Conservation (phyloP, 2,888 invertebrate species). For the Acrobasis repandana region DNA sequence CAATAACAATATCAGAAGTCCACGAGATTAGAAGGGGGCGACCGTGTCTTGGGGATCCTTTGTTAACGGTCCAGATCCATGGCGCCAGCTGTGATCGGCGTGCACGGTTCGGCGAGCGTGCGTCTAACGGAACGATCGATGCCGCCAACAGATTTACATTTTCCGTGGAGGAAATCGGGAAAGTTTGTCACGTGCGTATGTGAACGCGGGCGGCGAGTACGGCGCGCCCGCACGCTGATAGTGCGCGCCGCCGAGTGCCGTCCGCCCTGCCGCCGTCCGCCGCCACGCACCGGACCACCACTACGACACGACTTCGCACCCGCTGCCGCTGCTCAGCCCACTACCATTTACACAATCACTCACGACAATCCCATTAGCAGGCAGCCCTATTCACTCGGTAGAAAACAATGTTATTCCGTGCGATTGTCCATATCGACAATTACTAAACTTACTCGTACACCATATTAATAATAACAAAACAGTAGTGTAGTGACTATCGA, state of each 20-base stretch:
- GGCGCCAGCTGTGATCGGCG: conserved; percentile 78
- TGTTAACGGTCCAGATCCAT: conserved; percentile 71
- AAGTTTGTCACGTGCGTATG: conserved; percentile 77
- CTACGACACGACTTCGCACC: conserved; percentile 32
- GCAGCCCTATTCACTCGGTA: neutral
- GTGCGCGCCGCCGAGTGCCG: conserved; percentile 80
- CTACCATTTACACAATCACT: conserved; percentile 56
- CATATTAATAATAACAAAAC: neutral
- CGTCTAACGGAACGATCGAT: conserved; percentile 76
- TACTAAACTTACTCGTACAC: neutral
- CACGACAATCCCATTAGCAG: conserved; percentile 44
- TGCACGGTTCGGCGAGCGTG: conserved; percentile 64
- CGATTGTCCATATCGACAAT: neutral
- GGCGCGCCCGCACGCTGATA: conserved; percentile 80
- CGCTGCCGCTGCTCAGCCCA: conserved; percentile 41
- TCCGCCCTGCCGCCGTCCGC: conserved; percentile 65
- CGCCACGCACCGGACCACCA: conserved; percentile 38
- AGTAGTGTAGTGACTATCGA: conserved; percentile 33
- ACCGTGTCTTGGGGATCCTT: conserved; percentile 59
- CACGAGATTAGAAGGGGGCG: conserved; percentile 52
- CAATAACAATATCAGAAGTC: conserved; percentile 54
- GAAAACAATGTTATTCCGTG: neutral
- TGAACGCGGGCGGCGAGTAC: conserved; percentile 64
- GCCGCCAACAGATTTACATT: conserved; percentile 80
- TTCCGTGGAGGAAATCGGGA: conserved; percentile 78